Percentiles rank a stretch among this genome's conserved stretches.
Conservation (phyloP, 2,113 vertebrate genomes). For the Daubentonia madagascariensis region DNA sequence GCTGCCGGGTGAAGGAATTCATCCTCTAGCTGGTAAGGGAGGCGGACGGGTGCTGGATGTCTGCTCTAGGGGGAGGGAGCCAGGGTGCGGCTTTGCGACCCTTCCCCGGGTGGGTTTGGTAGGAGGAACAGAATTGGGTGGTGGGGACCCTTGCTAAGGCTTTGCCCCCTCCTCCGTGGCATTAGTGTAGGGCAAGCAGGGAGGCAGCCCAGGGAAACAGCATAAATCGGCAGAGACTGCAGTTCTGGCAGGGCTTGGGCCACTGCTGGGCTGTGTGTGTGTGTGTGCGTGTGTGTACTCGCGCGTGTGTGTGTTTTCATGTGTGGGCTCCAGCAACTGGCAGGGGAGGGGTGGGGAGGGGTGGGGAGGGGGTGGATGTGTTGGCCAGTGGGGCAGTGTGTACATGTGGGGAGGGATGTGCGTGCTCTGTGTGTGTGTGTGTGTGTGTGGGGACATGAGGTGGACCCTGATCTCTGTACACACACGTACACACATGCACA, state of each 20-base stretch:
- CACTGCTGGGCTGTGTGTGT: not conserved
- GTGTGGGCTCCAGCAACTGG: not conserved
- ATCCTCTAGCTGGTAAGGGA: conserved; percentile 48
- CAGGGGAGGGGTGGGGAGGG: not conserved
- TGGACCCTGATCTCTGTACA: not conserved
- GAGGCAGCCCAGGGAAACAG: not conserved
- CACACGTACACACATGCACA: not conserved
- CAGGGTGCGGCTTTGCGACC: not conserved
- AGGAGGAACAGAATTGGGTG: not conserved
- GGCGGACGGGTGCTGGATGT: not conserved
- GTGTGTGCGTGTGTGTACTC: not conserved
- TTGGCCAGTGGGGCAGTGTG: conserved; percentile 2
- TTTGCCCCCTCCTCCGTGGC: not conserved
- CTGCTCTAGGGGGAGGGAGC: not conserved
- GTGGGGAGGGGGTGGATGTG: conserved; percentile 37
- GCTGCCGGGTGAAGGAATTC: conserved; percentile 18
- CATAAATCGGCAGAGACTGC: conserved; percentile 34
- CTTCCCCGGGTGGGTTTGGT: not conserved
- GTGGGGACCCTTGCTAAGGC: not conserved
- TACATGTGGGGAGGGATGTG: conserved; percentile 40
- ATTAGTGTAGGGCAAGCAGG: not conserved
- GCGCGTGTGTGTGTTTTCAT: not conserved
- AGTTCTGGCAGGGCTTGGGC: conserved; percentile 45
- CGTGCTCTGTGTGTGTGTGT: not conserved
- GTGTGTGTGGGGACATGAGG: not conserved